Conservation (phyloP, 1,140 invertebrate species). For the Piezodorus guildinii region DNA sequence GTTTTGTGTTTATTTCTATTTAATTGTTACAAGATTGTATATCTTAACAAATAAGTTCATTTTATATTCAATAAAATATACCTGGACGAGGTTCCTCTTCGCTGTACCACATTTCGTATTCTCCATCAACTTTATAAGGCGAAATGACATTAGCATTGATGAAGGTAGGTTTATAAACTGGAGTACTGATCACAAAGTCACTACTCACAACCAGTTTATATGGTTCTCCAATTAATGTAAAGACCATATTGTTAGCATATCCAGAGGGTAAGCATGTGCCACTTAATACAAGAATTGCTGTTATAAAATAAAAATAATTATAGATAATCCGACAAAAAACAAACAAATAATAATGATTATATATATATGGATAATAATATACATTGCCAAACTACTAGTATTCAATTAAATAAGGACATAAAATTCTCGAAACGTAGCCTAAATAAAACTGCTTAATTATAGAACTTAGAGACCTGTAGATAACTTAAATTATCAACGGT, state of each 20-base stretch:
- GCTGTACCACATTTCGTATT: slow-evolving; percentile 17
- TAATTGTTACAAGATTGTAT: too few species aligned
- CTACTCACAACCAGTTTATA: slow-evolving; percentile 15
- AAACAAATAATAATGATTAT: too few species aligned
- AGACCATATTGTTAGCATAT: slow-evolving; percentile 21
- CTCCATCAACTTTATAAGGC: slow-evolving; percentile 13
- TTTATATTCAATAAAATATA: too few species aligned
- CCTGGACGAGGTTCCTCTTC: slow-evolving; percentile 19
- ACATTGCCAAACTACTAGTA: background rate
- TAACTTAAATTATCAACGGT: too few species aligned
- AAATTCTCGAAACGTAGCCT: too few species aligned
- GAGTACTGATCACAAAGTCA: slow-evolving; percentile 14
- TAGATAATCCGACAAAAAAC: too few species aligned
- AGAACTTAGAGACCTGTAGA: too few species aligned
- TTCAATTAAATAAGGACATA: too few species aligned
- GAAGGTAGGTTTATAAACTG: slow-evolving; percentile 14
- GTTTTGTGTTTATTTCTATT: too few species aligned
- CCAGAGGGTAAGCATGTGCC: slow-evolving; percentile 18
- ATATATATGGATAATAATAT: too few species aligned
- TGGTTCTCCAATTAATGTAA: slow-evolving; percentile 18
- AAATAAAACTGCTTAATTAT: too few species aligned
- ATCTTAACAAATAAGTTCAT: too few species aligned
- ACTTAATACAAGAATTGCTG: slow-evolving; percentile 19
- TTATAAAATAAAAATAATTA: background rate
- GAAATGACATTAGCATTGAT: slow-evolving; percentile 14